phyloP scores from a whole-genome alignment of 2,113 vertebrate genomes.

The Chlamydotis undulata region DNA sequence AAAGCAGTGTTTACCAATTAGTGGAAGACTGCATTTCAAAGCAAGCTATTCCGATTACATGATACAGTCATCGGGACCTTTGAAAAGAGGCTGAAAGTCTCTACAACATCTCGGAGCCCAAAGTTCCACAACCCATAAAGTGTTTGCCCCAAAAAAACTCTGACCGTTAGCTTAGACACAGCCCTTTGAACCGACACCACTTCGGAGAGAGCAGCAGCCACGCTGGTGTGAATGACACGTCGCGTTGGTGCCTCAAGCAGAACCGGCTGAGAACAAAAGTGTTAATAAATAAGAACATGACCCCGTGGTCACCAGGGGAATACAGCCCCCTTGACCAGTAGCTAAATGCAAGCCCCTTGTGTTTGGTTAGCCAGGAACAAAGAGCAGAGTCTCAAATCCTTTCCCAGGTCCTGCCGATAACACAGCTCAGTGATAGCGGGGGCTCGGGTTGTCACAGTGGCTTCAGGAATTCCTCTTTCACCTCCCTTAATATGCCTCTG shows the following conservation, averaged over 20 bases:
- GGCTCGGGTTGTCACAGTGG: neutral
- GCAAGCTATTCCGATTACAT: neutral
- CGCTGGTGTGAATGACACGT: neutral
- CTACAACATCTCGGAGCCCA: neutral
- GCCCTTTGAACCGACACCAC: slow-evolving; percentile 27
- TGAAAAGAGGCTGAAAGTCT: slow-evolving; percentile 28
- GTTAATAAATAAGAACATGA: neutral
- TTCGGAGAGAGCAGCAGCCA: neutral
- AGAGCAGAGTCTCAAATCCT: neutral
- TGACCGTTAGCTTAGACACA: neutral
- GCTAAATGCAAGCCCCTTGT: neutral
- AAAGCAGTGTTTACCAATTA: neutral
- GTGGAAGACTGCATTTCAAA: neutral
- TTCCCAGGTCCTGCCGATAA: neutral
- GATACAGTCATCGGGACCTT: slow-evolving; percentile 11
- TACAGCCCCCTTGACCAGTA: neutral
- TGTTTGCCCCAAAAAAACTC: neutral
- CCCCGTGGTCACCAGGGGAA: neutral
- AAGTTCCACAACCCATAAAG: slow-evolving; percentile 15
- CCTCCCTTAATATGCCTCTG: neutral
- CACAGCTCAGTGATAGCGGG: neutral
- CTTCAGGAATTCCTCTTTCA: neutral
- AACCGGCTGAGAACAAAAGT: neutral
- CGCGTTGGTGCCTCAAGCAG: neutral
- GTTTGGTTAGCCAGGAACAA: slow-evolving; percentile 14